These are phyloP conservation scores for Steinernema feltiae DNA, from an alignment of 1,140 invertebrate genomes.

Conservation along the genomic window DNA sequence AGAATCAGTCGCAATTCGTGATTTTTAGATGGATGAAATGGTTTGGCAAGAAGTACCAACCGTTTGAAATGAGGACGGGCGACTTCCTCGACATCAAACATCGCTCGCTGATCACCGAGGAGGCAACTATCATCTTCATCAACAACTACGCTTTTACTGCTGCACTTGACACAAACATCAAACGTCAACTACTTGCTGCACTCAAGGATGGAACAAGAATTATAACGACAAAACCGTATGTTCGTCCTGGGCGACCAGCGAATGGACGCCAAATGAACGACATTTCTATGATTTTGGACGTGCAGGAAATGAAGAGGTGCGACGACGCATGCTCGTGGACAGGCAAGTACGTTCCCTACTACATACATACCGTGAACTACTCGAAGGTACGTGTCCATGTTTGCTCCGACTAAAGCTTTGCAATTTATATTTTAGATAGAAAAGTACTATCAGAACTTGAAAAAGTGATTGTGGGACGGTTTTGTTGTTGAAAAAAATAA, in stretches of 20 bases:
- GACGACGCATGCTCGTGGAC: conserved; percentile 51
- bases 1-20: neutral
- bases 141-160: conserved; percentile 55
- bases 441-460: conserved; percentile 12
- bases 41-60: conserved; percentile 45
- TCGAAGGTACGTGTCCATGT: conserved; percentile 34
- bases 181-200: conserved; percentile 44
- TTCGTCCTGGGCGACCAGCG: neutral
- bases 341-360: conserved; percentile 49
- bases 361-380: conserved; percentile 47
- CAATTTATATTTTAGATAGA: neutral
- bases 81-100: conserved; percentile 51
- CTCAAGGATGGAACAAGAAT: conserved; percentile 47
- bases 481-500: no score
- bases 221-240: conserved; percentile 50
- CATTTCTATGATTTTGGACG: conserved; percentile 47
- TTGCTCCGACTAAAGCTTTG: neutral
- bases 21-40: conserved; percentile 47
- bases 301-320: conserved; percentile 40
- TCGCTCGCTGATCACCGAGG: conserved; percentile 45
- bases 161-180: conserved; percentile 50
- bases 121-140: conserved; percentile 57
- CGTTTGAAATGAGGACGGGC: conserved; percentile 45
- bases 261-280: conserved; percentile 20
- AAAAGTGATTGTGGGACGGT: no score